Percentiles rank a stretch among this genome's conserved stretches.
Evolutionary conservation across 1,140 invertebrate genomes (phyloP).

Genomic region (Drosophila nasuta): DNA sequence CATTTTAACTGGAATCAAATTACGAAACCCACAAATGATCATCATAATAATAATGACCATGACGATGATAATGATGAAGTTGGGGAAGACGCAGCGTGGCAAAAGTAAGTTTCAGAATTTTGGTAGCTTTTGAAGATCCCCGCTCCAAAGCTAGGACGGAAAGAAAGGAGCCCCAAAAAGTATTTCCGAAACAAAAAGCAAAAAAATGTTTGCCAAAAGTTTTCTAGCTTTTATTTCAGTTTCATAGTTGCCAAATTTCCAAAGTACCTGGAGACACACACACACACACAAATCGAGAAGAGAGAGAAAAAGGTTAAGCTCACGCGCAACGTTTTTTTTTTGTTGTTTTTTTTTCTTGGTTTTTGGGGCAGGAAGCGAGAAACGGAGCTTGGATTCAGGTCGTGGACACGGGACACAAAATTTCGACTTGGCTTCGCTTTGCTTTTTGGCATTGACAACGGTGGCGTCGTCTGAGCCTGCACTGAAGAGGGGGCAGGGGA

Average conservation of each 20-base stretch:
- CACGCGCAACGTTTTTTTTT: constrained; percentile 39
- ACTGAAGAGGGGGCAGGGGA: not conserved
- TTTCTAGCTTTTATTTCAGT: not conserved
- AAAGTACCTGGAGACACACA: constrained; percentile 30
- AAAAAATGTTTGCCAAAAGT: constrained; percentile 1
- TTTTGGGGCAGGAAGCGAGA: constrained; percentile 57
- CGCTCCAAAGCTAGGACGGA: constrained; percentile 2
- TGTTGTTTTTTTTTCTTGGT: no score
- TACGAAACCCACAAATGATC: constrained; percentile 68
- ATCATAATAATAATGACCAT: constrained; percentile 39
- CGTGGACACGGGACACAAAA: constrained; percentile 61
- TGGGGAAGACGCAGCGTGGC: constrained; percentile 8
- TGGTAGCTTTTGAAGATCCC: constrained; percentile 21
- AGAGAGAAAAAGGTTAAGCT: constrained; percentile 27
- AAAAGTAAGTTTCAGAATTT: constrained; percentile 5
- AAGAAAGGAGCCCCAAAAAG: constrained; percentile 4
- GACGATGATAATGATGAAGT: constrained; percentile 11
- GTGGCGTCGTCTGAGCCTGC: constrained; percentile 48
- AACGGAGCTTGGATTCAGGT: constrained; percentile 46
- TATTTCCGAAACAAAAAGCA: constrained; percentile 3
- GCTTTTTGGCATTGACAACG: constrained; percentile 61
- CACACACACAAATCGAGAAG: not conserved
- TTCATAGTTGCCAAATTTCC: constrained; percentile 38
- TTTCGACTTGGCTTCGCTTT: constrained; percentile 43
- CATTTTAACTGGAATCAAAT: constrained; percentile 82